Percentiles rank a stretch among this genome's conserved stretches.
These are phyloP conservation scores for Hydrozoanthus gracilis DNA, from an alignment of 92 coral and sea anemone species.

Conservation along the genomic window DNA sequence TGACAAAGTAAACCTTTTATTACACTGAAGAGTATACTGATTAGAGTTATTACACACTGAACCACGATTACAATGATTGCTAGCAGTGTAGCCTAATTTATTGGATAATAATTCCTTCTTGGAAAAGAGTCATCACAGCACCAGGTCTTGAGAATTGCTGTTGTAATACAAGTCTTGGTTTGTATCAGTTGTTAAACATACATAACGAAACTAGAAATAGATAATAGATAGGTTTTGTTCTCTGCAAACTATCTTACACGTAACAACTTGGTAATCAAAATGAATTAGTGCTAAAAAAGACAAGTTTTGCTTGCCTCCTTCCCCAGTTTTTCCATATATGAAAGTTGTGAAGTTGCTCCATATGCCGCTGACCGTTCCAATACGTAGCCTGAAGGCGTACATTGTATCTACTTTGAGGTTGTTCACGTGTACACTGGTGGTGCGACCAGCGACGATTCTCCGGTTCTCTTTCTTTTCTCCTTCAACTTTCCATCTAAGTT, in stretches of 20 bases:
- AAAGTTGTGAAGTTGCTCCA: conserved; percentile 61
- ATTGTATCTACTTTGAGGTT: conserved; percentile 51
- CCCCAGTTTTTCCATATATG: conserved; percentile 59
- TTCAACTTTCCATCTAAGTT: conserved; percentile 55
- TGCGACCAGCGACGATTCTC: conserved; percentile 52
- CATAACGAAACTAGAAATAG: too few relatives aligned
- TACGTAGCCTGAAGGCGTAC: conserved; percentile 60
- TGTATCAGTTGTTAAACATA: too few relatives aligned
- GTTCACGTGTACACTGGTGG: conserved; percentile 36
- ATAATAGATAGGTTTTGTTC: too few relatives aligned
- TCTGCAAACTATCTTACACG: not conserved
- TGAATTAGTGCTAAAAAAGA: not conserved
- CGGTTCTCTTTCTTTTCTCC: conserved; percentile 47
- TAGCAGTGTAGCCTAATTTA: too few relatives aligned
- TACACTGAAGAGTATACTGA: too few relatives aligned
- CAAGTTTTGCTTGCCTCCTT: conserved; percentile 54
- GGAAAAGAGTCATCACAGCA: too few relatives aligned
- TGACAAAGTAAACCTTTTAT: not conserved
- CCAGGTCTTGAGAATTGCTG: too few relatives aligned
- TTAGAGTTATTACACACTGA: too few relatives aligned
- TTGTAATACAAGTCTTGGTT: too few relatives aligned
- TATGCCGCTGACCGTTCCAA: conserved; percentile 51
- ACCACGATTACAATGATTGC: too few relatives aligned
- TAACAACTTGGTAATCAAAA: not conserved
- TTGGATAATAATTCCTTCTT: too few relatives aligned